phyloP scores from a whole-genome alignment of 2,113 vertebrate species.

The Casuarius casuarius region DNA sequence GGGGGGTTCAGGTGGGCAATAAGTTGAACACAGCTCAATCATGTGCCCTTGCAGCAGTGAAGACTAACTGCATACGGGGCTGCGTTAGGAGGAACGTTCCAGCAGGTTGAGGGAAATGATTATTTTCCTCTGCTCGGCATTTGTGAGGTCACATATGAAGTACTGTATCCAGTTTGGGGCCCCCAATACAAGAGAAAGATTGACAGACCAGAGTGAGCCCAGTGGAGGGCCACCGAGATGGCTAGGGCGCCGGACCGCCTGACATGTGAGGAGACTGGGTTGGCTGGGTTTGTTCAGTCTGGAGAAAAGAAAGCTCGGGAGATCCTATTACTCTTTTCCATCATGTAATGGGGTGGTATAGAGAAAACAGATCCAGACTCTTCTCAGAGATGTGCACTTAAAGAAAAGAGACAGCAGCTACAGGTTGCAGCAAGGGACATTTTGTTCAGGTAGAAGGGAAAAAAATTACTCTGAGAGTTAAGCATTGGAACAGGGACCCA shows the following conservation, averaged over 20 bases:
- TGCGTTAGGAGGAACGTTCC: background rate
- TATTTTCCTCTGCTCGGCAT: background rate
- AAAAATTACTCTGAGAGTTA: background rate
- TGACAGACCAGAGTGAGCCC: background rate
- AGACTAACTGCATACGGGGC: background rate
- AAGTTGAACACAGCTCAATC: background rate
- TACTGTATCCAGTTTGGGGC: background rate
- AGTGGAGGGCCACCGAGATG: background rate
- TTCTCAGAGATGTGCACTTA: background rate
- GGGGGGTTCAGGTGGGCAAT: background rate
- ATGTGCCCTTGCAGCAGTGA: background rate
- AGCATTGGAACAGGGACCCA: background rate
- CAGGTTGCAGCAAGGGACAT: background rate
- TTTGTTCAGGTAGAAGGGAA: background rate
- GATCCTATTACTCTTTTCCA: background rate
- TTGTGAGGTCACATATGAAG: background rate
- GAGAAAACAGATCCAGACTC: background rate
- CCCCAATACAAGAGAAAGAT: background rate
- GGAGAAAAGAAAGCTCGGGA: background rate
- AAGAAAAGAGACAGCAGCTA: background rate
- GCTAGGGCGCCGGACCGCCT: background rate
- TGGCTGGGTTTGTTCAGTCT: background rate
- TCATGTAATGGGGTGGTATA: background rate
- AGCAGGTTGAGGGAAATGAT: background rate
- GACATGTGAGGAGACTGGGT: fast-evolving